Evolutionary conservation across 2,113 vertebrate species (phyloP), one percentile per base, ranked within the genome.

Genomic region (Nothoprocta perdicaria): DNA sequence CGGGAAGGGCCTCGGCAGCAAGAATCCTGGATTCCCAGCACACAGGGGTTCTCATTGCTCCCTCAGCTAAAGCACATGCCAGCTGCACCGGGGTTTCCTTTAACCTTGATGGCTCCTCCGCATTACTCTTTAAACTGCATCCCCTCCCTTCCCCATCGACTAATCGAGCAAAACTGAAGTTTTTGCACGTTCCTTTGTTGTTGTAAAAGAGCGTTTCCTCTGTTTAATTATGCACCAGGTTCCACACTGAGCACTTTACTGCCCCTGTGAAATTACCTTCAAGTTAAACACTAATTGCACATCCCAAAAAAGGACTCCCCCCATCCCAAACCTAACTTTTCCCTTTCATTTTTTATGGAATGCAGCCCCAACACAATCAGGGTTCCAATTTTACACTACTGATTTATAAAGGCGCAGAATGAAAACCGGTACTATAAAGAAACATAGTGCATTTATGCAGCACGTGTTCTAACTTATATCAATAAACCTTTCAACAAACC

Each of bases 231-330:
- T 0, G 4, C 80, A 91, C 57, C 65, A 77, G 48, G 81, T 94
- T 93, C 94, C 94, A 96, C 94, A 87, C 94, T 75, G 77, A 1
- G 53, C 73, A 74, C 14, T 93, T 95, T 97, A 96, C 88, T 93
- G 94, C 91, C 83, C 94, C 93, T 95, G 95, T 93, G 94, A 97
- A 97, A 97, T 97, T 89, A 97, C 93, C 94, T 95, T 89, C 89
- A 89, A 95, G 94, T 95, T 97, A 93, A 95, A 94, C 76, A 93
- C 94, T 96, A 96, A 97, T 80, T 93, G 95, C 94, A 95, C 93
- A 96, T 97, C 93, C 95, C 96, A 94, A 95, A 86, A 94, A 52
- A 61, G 35, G n/a, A 61, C 94, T 92, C 93, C 92, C 18, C 1
- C 74, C 43, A 82, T 89, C 41, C 76, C 29, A 58, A 75, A 85